phyloP scores from a whole-genome alignment of 2,888 invertebrate genomes.

The Agonopterix alstromeriana region DNA sequence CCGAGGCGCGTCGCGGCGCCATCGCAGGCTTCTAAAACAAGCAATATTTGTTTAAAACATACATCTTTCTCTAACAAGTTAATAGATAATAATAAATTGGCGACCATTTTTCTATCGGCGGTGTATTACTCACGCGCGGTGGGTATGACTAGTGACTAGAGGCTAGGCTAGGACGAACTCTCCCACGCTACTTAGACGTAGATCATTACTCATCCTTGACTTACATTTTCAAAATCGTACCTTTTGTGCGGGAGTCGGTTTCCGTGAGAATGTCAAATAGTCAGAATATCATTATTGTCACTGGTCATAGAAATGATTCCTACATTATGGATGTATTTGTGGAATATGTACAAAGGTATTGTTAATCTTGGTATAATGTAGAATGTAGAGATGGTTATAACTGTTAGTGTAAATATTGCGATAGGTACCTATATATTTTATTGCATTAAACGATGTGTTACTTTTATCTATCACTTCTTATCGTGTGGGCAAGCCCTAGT shows the following conservation, averaged over 20 bases:
- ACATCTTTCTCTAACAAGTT: slow-evolving; percentile 27
- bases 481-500: too few relatives aligned
- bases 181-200: slow-evolving; percentile 61
- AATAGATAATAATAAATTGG: slow-evolving; percentile 30
- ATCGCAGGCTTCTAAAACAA: slow-evolving; percentile 31
- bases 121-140: slow-evolving; percentile 26
- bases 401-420: too few relatives aligned
- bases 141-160: slow-evolving; percentile 7
- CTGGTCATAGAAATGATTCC: too few relatives aligned
- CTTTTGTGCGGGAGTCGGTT: slow-evolving; percentile 63
- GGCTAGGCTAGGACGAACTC: slow-evolving; percentile 31
- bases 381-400: too few relatives aligned
- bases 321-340: too few relatives aligned
- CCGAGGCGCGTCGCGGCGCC: slow-evolving; percentile 18
- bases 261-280: slow-evolving; percentile 50
- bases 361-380: too few relatives aligned
- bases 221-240: slow-evolving; percentile 68
- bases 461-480: too few relatives aligned
- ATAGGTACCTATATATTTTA: too few relatives aligned
- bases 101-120: slow-evolving; percentile 29
- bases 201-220: slow-evolving; percentile 66
- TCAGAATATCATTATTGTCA: too few relatives aligned
- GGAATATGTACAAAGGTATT: too few relatives aligned
- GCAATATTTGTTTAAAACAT: slow-evolving; percentile 24
- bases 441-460: too few relatives aligned